These are phyloP conservation scores for Drosophila robusta DNA, from an alignment of 2,888 invertebrate species.

Conservation along the genomic window DNA sequence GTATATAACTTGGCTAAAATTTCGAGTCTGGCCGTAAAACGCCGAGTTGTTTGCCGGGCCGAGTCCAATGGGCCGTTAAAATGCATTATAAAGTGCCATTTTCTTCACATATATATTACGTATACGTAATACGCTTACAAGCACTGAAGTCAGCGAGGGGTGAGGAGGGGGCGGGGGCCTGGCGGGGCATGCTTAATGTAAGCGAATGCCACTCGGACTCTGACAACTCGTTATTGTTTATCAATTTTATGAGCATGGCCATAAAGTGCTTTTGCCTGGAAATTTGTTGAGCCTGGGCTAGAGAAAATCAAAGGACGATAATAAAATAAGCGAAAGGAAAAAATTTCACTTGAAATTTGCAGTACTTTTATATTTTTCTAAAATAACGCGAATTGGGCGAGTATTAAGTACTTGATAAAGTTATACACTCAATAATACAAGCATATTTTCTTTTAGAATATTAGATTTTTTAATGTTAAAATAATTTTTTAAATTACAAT, in stretches of 20 bases:
- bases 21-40: slow-evolving; percentile 37
- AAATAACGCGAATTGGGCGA: too few species aligned
- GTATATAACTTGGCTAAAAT: slow-evolving; percentile 26
- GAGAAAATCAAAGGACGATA: slow-evolving; percentile 20
- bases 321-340: slow-evolving; percentile 18
- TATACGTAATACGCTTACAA: slow-evolving; percentile 39
- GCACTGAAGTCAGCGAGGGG: too few species aligned
- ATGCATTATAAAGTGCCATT: slow-evolving; percentile 53
- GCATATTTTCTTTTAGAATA: too few species aligned
- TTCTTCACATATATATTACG: slow-evolving; percentile 8
- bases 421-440: too few species aligned
- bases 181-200: slow-evolving; percentile 1
- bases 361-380: background rate
- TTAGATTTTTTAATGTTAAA: too few species aligned
- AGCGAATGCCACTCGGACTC: slow-evolving; percentile 18
- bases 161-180: background rate
- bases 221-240: slow-evolving; percentile 60
- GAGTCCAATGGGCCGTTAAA: slow-evolving; percentile 59
- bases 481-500: too few species aligned
- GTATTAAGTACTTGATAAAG: too few species aligned
- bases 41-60: slow-evolving; percentile 34
- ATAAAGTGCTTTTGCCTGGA: slow-evolving; percentile 32
- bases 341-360: background rate
- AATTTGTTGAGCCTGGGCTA: background rate
- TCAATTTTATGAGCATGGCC: slow-evolving; percentile 58